Conservation (phyloP, 2,113 vertebrate genomes). For the Ciconia maguari region DNA sequence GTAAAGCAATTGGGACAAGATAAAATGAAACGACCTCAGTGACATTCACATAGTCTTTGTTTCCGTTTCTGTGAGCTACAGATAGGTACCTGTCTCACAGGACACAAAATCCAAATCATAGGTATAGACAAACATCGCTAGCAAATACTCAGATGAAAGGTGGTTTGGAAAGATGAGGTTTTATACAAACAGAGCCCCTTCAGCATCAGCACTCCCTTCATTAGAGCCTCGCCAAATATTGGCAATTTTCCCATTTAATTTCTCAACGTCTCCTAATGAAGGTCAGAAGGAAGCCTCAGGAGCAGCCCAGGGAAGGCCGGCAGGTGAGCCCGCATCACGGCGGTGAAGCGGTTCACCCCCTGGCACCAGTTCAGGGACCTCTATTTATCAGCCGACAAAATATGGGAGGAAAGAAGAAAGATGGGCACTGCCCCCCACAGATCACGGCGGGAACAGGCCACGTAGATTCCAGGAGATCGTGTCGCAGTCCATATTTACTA, state of each 20-base stretch:
- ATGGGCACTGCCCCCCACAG: neutral
- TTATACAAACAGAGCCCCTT: neutral
- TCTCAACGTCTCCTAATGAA: neutral
- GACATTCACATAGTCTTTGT: neutral
- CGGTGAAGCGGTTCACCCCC: accelerated
- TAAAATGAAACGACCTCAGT: neutral
- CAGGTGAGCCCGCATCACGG: neutral
- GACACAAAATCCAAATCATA: neutral
- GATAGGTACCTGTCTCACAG: neutral
- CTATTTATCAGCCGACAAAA: neutral
- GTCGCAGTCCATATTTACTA: accelerated
- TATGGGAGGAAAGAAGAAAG: neutral
- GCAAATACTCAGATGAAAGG: neutral
- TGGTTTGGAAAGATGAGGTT: neutral
- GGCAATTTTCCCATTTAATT: neutral
- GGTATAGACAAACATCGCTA: neutral
- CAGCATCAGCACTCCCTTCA: neutral
- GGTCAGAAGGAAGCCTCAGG: neutral
- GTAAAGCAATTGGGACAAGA: neutral
- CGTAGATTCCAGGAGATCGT: accelerated
- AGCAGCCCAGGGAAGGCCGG: neutral
- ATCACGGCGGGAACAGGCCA: neutral
- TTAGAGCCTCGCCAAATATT: neutral
- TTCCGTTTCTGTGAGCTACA: neutral
- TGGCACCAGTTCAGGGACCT: neutral